These are phyloP conservation scores for Cistogaster globosa DNA, from an alignment of 2,888 invertebrate genomes.

Conservation along the genomic window DNA sequence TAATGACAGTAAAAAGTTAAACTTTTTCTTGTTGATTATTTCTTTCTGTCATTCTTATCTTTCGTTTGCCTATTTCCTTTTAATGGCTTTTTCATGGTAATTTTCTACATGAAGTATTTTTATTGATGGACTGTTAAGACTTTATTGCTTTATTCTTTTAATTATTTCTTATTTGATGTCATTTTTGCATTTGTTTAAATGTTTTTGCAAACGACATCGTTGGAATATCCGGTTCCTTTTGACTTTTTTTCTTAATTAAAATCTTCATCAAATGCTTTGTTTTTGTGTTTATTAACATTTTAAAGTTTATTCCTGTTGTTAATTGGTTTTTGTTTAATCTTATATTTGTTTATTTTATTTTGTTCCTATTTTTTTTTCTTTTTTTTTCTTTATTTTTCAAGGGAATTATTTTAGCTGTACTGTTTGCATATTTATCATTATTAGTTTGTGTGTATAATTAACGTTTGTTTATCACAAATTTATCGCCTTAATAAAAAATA, in stretches of 20 bases:
- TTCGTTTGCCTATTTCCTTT: background rate
- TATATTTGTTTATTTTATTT: too few species aligned
- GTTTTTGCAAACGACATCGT: background rate
- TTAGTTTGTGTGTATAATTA: too few species aligned
- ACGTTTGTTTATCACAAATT: too few species aligned
- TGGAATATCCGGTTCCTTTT: background rate
- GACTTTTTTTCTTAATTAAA: background rate
- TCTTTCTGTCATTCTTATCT: background rate
- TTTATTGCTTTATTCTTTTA: background rate
- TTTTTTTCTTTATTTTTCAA: too few species aligned
- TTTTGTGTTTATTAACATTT: too few species aligned
- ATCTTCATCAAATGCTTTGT: background rate
- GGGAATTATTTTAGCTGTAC: too few species aligned
- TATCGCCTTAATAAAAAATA: too few species aligned
- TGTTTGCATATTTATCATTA: too few species aligned
- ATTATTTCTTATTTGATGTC: background rate
- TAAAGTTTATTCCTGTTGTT: too few species aligned
- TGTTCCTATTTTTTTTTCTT: too few species aligned
- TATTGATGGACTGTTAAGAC: slow-evolving; percentile 13
- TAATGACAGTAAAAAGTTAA: slow-evolving; percentile 15
- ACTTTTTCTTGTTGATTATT: background rate
- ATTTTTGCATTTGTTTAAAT: background rate
- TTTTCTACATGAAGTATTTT: slow-evolving; percentile 34
- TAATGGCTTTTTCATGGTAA: slow-evolving; percentile 2
- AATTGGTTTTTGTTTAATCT: too few species aligned